Conservation (phyloP, 2,888 invertebrate species). For the Drosophila peninsularis region DNA sequence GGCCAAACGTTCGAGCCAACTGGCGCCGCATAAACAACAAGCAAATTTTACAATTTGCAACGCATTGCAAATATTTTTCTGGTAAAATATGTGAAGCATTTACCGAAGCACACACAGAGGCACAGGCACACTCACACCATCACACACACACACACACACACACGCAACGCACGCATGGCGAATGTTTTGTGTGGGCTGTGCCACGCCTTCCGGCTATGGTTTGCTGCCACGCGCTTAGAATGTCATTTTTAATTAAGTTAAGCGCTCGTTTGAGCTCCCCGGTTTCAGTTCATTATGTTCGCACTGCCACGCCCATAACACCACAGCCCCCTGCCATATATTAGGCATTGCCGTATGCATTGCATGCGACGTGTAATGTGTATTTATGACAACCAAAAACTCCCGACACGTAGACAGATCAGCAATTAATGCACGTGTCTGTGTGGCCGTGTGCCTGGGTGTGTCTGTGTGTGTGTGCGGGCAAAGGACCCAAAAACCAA, state of each 20-base stretch:
- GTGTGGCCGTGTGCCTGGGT: conserved; percentile 20
- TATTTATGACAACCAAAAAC: conserved; percentile 48
- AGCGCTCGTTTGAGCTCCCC: conserved; percentile 64
- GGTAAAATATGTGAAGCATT: conserved; percentile 68
- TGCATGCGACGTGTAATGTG: conserved; percentile 36
- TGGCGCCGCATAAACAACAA: conserved; percentile 57
- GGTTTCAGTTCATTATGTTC: conserved; percentile 72
- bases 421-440: conserved; percentile 49
- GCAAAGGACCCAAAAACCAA: conserved; percentile 21
- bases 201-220: conserved; percentile 30
- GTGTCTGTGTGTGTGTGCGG: conserved; percentile 10
- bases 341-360: conserved; percentile 47
- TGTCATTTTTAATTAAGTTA: conserved; percentile 80
- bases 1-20: conserved; percentile 33
- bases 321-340: conserved; percentile 26
- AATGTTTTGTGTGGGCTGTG: conserved; percentile 15
- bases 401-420: conserved; percentile 44
- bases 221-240: conserved; percentile 52
- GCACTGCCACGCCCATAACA: conserved; percentile 14
- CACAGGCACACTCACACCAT: not conserved
- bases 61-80: conserved; percentile 66
- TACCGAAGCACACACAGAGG: not conserved
- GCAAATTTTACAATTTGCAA: conserved; percentile 62
- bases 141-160: not conserved
- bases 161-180: conserved; percentile 2